These are phyloP conservation scores for Mylabris sibirica DNA, from an alignment of 2,888 invertebrate genomes.

Conservation along the genomic window DNA sequence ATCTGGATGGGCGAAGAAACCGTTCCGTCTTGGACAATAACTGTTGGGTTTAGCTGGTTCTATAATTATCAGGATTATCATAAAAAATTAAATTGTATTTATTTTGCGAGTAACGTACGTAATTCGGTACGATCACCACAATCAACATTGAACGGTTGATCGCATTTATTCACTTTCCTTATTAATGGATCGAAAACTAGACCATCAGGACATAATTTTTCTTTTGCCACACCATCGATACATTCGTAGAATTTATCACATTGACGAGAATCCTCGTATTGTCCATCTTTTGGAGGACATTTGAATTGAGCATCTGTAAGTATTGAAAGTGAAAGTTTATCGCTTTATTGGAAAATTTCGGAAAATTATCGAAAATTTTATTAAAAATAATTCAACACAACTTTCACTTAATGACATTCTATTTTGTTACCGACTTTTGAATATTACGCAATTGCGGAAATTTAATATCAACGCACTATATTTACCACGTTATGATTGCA, in stretches of 20 bases:
- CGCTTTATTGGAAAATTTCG: background rate
- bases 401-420: background rate
- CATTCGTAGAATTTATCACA: constrained; percentile 90
- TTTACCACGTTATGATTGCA: background rate
- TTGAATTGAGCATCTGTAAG: constrained; percentile 67
- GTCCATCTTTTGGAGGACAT: constrained; percentile 84
- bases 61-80: constrained; percentile 54
- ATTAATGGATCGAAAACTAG: constrained; percentile 86
- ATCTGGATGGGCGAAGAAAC: constrained; percentile 91
- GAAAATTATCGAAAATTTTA: background rate
- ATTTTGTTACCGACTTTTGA: background rate
- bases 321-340: constrained; percentile 17
- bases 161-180: constrained; percentile 89
- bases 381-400: background rate
- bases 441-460: constrained; percentile 6
- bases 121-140: constrained; percentile 87
- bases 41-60: constrained; percentile 77
- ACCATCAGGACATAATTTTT: constrained; percentile 87
- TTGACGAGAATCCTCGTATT: constrained; percentile 80
- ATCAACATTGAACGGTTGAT: constrained; percentile 91
- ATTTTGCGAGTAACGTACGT: constrained; percentile 70
- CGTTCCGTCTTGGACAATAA: constrained; percentile 84
- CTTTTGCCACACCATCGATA: constrained; percentile 72
- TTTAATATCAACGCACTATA: background rate
- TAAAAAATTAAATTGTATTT: background rate